Conservation (phyloP, 2,888 invertebrate species). For the Andrena hattorfiana region DNA sequence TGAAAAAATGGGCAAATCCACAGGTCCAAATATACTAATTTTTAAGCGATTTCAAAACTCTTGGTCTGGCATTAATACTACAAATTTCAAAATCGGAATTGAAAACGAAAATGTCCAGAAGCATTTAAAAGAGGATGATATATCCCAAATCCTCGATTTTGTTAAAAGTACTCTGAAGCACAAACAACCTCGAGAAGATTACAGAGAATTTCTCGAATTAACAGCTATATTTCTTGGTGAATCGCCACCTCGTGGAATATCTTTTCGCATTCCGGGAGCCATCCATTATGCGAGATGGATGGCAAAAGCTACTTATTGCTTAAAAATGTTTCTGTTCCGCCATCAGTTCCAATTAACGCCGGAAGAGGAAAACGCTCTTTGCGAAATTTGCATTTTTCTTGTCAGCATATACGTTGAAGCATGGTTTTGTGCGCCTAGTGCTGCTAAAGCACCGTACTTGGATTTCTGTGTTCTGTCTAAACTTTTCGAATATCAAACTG, state of each 20-base stretch:
- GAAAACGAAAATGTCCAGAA: neutral
- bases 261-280: conserved; percentile 8
- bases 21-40: neutral
- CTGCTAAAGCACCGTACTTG: neutral
- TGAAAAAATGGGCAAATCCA: neutral
- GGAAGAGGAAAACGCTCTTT: neutral
- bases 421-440: conserved; percentile 7
- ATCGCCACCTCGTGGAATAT: conserved; percentile 4
- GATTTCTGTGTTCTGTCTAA: neutral
- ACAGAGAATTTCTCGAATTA: conserved; percentile 13
- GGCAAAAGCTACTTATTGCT: conserved; percentile 25
- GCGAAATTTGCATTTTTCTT: conserved; percentile 11
- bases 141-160: neutral
- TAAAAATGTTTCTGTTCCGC: conserved; percentile 32
- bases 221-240: conserved; percentile 1
- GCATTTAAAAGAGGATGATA: neutral
- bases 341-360: neutral
- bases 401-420: conserved; percentile 2
- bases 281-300: conserved; percentile 31
- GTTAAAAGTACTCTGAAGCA: neutral
- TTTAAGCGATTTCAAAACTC: conserved; percentile 3
- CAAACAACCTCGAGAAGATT: neutral
- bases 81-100: neutral
- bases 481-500: neutral
- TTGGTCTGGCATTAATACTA: neutral